A percentile compares a stretch with the other conserved stretches of the same genome.
These are phyloP conservation scores for Cephalotes varians DNA, from an alignment of 2,888 invertebrate genomes.

Conservation along the genomic window DNA sequence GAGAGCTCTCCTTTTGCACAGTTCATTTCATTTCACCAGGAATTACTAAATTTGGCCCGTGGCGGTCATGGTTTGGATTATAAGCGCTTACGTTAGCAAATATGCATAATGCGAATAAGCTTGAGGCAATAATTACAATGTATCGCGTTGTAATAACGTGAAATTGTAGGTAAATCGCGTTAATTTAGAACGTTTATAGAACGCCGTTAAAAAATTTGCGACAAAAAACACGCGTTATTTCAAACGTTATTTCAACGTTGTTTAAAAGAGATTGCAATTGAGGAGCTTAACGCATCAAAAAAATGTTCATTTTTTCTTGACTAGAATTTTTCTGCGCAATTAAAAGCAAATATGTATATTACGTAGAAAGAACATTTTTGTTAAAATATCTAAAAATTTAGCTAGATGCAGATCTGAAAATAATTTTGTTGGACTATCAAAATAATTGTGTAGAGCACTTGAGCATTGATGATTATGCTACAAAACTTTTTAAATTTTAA, in stretches of 20 bases:
- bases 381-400: too few relatives aligned
- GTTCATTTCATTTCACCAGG: conserved; percentile 22
- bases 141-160: conserved; percentile 76
- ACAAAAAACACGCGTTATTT: neutral
- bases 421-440: too few relatives aligned
- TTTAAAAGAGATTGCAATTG: neutral
- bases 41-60: conserved; percentile 42
- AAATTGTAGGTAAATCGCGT: conserved; percentile 78
- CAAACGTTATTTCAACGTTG: too few relatives aligned
- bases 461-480: too few relatives aligned
- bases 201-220: neutral
- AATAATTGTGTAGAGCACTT: too few relatives aligned
- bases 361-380: too few relatives aligned
- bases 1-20: conserved; percentile 36
- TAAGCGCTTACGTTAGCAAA: conserved; percentile 31
- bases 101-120: conserved; percentile 38
- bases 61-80: conserved; percentile 6
- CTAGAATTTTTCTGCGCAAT: too few relatives aligned
- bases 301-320: neutral
- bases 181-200: conserved; percentile 46
- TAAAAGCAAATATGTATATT: too few relatives aligned
- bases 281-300: neutral
- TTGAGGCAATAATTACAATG: conserved; percentile 76
- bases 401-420: too few relatives aligned
- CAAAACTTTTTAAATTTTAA: too few relatives aligned